Percentiles rank a stretch among this genome's conserved stretches.
phyloP scores from a whole-genome alignment of 2,888 invertebrate genomes.

The Aporophyla lueneburgensis region DNA sequence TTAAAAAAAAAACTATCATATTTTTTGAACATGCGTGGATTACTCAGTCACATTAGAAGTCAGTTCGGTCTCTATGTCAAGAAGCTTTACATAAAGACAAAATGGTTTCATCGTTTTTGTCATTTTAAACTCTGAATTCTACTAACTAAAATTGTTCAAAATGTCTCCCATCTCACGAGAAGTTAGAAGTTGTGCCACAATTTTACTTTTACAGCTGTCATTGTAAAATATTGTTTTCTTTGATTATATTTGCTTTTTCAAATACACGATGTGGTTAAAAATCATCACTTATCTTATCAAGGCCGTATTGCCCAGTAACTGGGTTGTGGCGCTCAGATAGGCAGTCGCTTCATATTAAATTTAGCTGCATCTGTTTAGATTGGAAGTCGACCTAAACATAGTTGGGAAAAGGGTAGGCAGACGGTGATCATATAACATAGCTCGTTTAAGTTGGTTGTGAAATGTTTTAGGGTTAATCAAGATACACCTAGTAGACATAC shows the following conservation, averaged over 20 bases:
- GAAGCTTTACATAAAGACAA: background rate
- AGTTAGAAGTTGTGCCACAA: background rate
- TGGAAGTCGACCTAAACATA: no score
- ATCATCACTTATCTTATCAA: background rate
- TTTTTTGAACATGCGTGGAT: background rate
- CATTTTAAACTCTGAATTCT: background rate
- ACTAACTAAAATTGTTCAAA: no score
- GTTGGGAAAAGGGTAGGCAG: no score
- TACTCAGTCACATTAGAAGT: background rate
- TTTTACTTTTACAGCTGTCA: background rate
- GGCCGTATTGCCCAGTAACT: no score
- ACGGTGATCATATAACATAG: background rate
- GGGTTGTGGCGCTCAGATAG: no score
- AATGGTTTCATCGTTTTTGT: background rate
- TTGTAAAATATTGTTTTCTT: background rate
- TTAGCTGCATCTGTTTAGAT: no score
- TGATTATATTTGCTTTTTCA: background rate
- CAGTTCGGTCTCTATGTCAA: no score
- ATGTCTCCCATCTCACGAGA: background rate
- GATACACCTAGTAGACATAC: background rate
- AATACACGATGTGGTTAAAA: background rate
- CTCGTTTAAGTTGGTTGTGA: background rate
- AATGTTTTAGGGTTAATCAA: background rate
- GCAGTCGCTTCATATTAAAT: no score
- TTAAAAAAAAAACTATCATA: background rate